phyloP scores from a whole-genome alignment of 1,140 invertebrate genomes.

The Helicoverpa armigera region DNA sequence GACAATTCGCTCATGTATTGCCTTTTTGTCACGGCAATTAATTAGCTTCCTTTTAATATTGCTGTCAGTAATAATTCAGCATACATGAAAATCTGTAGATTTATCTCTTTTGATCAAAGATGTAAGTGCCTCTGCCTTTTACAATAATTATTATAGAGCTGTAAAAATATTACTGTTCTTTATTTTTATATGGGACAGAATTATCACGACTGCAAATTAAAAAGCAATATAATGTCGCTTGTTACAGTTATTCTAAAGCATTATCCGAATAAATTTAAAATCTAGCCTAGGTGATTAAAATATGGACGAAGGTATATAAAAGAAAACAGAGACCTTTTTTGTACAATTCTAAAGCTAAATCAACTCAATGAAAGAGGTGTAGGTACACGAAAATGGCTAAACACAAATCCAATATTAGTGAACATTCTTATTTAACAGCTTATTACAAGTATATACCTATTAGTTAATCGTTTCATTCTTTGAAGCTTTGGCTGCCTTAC shows the following conservation, averaged over 20 bases:
- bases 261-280: not conserved
- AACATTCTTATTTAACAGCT: no score
- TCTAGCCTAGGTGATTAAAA: no score
- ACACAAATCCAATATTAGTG: no score
- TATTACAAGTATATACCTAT: no score
- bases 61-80: not conserved
- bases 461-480: no score
- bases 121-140: slow-evolving; percentile 40
- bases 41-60: not conserved
- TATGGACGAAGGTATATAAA: no score
- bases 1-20: no score
- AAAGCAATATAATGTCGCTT: slow-evolving; percentile 6
- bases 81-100: slow-evolving; percentile 3
- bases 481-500: no score
- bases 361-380: no score
- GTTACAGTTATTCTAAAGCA: not conserved
- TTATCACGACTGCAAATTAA: slow-evolving; percentile 19
- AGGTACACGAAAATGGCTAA: no score
- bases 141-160: slow-evolving; percentile 14
- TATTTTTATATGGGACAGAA: slow-evolving; percentile 31
- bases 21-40: not conserved
- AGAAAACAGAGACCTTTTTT: no score
- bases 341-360: no score
- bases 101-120: not conserved
- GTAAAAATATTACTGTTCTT: slow-evolving; percentile 17